Base-by-base conservation (phyloP, 2,113 vertebrate genomes). In the Plotosus lineatus region DNA sequence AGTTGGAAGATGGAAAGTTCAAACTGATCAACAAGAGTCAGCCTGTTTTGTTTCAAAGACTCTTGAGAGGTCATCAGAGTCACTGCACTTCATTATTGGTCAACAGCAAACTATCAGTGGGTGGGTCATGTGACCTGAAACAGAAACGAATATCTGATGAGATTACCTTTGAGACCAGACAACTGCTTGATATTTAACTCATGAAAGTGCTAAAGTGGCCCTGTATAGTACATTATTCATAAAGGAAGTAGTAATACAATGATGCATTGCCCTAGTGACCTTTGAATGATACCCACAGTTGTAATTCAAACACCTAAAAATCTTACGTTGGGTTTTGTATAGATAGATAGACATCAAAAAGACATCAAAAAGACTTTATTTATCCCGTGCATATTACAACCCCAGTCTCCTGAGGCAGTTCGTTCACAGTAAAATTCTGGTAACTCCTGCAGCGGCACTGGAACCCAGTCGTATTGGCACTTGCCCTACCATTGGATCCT, bases 41-140 rank as follows among this genome's bases (percentile, higher is more conserved):
- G 63, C 42, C 48, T 6, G 40, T 63, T 46, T 65, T 44, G 56
- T 46, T 79, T 79, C 17, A 75, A 36, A 73, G 36, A 69, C 80
- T 63, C 28, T 19, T 8, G 28, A 26, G 66, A 63, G 68, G 63
- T 40, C 28, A 73, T 79, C 26, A 40, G 63, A 85, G 48, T 82
- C 55, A 44, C 55, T 56, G 72, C 7, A 15, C 17, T 56, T 60
- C 11, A 38, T 81, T 81, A 81, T 55, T 71, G 61, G 56, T 65
- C 78, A 11, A 48, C 38, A 66, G 53, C 61, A 28, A 50, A 36
- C 73, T 78, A 63, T 36, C 46, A 66, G 61, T 31, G 58, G 46
- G 51, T 75, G 28, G 40, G n/a, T 74, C 11, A 42, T 44, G 15
- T 85, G 80, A 83, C 73, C n/a, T 60, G 78, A 80, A 76, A 60